Percentiles rank a stretch among this genome's conserved stretches.
phyloP scores from a whole-genome alignment of 2,888 invertebrate genomes.

The Disparrhopalites patrizii region DNA sequence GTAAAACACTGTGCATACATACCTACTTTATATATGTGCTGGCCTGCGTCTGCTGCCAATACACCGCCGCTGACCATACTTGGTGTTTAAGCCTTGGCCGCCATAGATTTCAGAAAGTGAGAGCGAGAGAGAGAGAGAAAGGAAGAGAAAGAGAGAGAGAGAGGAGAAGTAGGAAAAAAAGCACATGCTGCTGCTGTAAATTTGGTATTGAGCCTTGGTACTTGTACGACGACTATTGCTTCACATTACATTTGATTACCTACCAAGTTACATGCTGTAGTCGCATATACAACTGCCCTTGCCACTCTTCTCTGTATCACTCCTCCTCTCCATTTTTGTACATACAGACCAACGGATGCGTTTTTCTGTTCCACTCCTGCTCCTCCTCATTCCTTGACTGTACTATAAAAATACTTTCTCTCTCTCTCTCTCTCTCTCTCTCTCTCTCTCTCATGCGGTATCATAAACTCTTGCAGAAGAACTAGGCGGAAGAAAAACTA shows the following conservation, averaged over 20 bases:
- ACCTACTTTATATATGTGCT: too few relatives aligned
- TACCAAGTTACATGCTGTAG: background rate
- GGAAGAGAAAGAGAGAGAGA: background rate
- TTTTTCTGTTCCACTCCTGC: background rate
- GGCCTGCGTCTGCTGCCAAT: background rate
- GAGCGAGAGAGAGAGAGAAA: background rate
- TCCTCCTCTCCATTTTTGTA: too few relatives aligned
- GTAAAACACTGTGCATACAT: too few relatives aligned
- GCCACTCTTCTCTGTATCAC: too few relatives aligned
- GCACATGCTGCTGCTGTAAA: background rate
- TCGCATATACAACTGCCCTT: too few relatives aligned
- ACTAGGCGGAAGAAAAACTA: background rate
- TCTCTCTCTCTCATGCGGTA: background rate
- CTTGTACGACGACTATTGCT: background rate
- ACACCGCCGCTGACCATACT: background rate
- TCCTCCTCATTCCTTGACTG: background rate
- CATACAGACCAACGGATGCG: too few relatives aligned
- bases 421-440: slow-evolving; percentile 6
- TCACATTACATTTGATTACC: slow-evolving; percentile 3
- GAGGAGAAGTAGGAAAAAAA: background rate
- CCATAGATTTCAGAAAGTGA: background rate
- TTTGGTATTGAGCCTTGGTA: slow-evolving; percentile 4
- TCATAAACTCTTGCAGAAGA: background rate
- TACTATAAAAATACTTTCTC: too few relatives aligned
- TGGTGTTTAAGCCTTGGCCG: background rate